Base-by-base conservation (phyloP, 2,888 invertebrate species). In the Campopleginae sp. region DNA sequence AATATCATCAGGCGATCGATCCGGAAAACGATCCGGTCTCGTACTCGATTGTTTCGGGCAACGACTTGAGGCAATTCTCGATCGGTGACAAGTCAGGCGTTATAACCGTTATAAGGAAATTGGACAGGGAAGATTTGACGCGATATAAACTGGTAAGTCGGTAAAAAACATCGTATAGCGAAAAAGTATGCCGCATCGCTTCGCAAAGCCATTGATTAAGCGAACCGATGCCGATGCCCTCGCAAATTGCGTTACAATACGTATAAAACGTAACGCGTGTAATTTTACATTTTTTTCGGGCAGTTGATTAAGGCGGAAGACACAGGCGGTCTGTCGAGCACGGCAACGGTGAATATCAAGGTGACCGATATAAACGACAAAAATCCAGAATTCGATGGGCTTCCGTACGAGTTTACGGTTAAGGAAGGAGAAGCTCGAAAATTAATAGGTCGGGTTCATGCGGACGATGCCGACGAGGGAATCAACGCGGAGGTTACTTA, bases 331-430 rank as follows among this genome's bases (percentile, higher is more conserved):
- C 93, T 98, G 51, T 96, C 96, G 0, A 97, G 96, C 89, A 97
- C 97, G 1, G 97, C 97, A 0, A 97, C 97, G 0, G 97, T 98
- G 0, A 98, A 98, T 90, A 97, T 98, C 80, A 97, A 97, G 91
- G 97, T 98, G 1, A 97, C 98, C 0, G 98, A 98, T 90, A 97
- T 98, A 86, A 98, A 98, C 91, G 98, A 98, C 91, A 98, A 98
- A 90, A 98, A 98, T 92, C 98, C 98, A 0, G 97, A 97, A 91
- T 98, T 98, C 91, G 96, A 97, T n/a, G 95, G 95, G 27, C 95
- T 97, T 86, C 97, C 97, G 0, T 98, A 98, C 90, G 94, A 95
- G 58, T 98, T 98, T 93, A 94, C 95, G n/a, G 97, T 98, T 0
- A 96, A 96, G 92, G 98, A 98, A 94, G 97, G 96, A 91, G 94